A percentile compares a stretch with the other conserved stretches of the same genome.
These are phyloP conservation scores for Pagrus major DNA, from an alignment of 2,113 vertebrate genomes.

Conservation along the genomic window DNA sequence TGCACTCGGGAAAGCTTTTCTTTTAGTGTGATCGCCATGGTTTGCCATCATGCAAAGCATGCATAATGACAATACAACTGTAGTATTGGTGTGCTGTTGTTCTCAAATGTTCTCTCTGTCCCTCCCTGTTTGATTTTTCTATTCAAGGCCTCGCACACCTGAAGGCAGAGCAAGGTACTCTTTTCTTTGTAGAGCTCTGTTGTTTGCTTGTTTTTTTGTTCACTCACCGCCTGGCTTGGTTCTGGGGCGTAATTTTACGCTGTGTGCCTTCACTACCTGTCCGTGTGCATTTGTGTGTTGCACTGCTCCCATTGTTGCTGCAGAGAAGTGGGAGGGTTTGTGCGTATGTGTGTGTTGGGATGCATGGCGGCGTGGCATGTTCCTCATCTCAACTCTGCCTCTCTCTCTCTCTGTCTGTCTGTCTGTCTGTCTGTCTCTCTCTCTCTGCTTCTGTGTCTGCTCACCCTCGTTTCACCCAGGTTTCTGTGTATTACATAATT, in stretches of 20 bases:
- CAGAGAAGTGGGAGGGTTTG: slow-evolving; percentile 28
- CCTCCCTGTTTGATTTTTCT: slow-evolving; percentile 58
- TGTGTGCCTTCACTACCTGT: slow-evolving; percentile 62
- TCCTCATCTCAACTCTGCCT: slow-evolving; percentile 47
- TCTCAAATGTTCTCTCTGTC: slow-evolving; percentile 71
- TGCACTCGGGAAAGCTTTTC: slow-evolving; percentile 77
- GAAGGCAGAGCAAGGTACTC: slow-evolving; percentile 96
- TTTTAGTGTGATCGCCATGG: slow-evolving; percentile 81
- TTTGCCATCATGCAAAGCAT: slow-evolving; percentile 83
- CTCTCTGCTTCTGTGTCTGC: slow-evolving; percentile 40
- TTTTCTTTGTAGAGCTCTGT: slow-evolving; percentile 42
- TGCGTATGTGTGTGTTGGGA: slow-evolving; percentile 31
- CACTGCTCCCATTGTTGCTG: slow-evolving; percentile 47
- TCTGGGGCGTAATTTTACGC: slow-evolving; percentile 56
- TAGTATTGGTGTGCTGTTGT: slow-evolving; percentile 82
- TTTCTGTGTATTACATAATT: slow-evolving; percentile 73
- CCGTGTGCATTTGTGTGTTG: slow-evolving; percentile 71
- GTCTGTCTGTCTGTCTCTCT: slow-evolving; percentile 38
- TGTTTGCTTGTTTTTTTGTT: slow-evolving; percentile 26
- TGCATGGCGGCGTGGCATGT: slow-evolving; percentile 63
- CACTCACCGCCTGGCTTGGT: slow-evolving; percentile 42
- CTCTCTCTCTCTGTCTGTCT: slow-evolving; percentile 1
- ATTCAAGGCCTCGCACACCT: slow-evolving; percentile 93
- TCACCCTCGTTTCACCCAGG: slow-evolving; percentile 58
- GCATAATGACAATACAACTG: slow-evolving; percentile 82